Percentiles rank a stretch among this genome's conserved stretches.
phyloP scores from a whole-genome alignment of 1,140 invertebrate species.

The Drosophila quadrilineata region DNA sequence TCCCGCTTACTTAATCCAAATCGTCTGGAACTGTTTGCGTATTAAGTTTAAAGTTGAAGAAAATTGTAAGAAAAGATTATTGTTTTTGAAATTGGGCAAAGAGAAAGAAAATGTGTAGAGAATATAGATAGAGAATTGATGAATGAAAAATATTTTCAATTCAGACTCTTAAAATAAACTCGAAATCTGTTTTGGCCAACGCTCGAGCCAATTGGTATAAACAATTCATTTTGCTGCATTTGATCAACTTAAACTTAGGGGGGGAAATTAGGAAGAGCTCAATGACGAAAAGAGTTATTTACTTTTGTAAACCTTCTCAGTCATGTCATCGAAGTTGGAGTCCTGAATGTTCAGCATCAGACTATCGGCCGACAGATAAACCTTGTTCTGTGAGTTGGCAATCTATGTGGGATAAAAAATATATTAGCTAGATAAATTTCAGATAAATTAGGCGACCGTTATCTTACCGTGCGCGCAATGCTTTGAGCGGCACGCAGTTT shows the following conservation, averaged over 20 bases:
- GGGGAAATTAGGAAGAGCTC: constrained; percentile 57
- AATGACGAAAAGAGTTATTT: constrained; percentile 82
- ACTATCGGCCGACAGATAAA: constrained; percentile 95
- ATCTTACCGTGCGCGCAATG: constrained; percentile 95
- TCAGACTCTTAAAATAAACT: constrained; percentile 31
- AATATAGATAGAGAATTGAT: constrained; percentile 43
- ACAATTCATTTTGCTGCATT: constrained; percentile 28
- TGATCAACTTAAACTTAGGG: constrained; percentile 67
- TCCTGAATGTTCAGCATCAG: constrained; percentile 99
- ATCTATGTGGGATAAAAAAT: constrained; percentile 85
- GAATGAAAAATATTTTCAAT: constrained; percentile 51
- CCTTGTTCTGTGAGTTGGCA: constrained; percentile 95
- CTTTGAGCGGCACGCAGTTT: constrained; percentile 98
- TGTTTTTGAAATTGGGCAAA: constrained; percentile 25
- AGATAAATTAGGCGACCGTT: constrained; percentile 12
- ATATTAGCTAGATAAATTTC: not conserved
- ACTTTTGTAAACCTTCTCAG: constrained; percentile 91
- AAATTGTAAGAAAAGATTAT: constrained; percentile 37
- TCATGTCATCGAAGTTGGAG: constrained; percentile 93
- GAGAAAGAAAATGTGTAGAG: constrained; percentile 35
- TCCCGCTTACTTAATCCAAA: constrained; percentile 62
- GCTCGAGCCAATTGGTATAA: constrained; percentile 53
- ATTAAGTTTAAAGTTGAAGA: constrained; percentile 12
- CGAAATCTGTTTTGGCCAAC: constrained; percentile 66
- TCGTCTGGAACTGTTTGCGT: constrained; percentile 53